phyloP scores from a whole-genome alignment of 2,888 invertebrate species.

The Hirtodrosophila alboralis region DNA sequence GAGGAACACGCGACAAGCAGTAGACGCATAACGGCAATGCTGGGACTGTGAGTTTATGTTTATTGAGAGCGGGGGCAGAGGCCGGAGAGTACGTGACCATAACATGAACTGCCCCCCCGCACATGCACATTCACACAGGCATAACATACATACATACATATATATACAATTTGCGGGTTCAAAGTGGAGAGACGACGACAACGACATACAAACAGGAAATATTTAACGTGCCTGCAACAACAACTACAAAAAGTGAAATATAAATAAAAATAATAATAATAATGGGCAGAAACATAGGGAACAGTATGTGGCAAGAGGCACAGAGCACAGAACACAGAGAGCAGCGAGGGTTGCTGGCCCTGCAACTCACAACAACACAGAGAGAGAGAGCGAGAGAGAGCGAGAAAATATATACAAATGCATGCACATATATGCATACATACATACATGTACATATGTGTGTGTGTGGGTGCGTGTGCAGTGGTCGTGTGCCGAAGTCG shows the following conservation, averaged over 20 bases:
- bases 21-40: constrained; percentile 64
- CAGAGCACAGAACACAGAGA: too few relatives aligned
- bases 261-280: constrained; percentile 79
- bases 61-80: constrained; percentile 22
- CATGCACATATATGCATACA: constrained; percentile 7
- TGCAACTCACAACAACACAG: constrained; percentile 46
- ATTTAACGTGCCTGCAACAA: constrained; percentile 79
- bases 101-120: constrained; percentile 70
- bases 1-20: constrained; percentile 51
- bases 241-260: constrained; percentile 62
- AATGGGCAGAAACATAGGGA: constrained; percentile 74
- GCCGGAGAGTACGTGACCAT: constrained; percentile 73
- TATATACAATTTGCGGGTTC: constrained; percentile 62
- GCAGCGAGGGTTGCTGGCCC: constrained; percentile 56
- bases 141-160: constrained; percentile 12
- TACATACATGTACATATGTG: constrained; percentile 26
- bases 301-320: constrained; percentile 35
- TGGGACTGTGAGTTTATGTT: constrained; percentile 37
- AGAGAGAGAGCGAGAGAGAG: constrained; percentile 24
- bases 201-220: constrained; percentile 78
- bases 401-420: constrained; percentile 23
- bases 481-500: constrained; percentile 58
- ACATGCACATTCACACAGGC: constrained; percentile 20
- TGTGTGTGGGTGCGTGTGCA: constrained; percentile 38
- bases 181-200: constrained; percentile 54